Evolutionary conservation across 2,797 vertebrate species (phyloP).

Genomic region (Acanthurus leucopareius): DNA sequence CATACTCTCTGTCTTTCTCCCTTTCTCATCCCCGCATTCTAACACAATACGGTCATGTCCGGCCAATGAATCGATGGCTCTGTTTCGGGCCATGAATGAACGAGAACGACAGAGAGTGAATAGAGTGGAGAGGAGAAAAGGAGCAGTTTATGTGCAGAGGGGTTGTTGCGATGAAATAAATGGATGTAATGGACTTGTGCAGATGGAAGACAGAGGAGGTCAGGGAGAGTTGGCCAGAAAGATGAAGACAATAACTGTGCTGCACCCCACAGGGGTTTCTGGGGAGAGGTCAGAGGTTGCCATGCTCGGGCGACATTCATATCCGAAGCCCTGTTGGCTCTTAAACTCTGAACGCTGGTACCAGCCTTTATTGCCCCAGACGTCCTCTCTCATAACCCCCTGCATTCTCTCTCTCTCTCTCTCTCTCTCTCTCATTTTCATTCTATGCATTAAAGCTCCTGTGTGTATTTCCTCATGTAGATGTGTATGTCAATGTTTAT

Average conservation of each 20-base stretch:
- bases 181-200: constrained; percentile 72
- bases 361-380: constrained; percentile 69
- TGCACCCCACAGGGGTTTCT: constrained; percentile 70
- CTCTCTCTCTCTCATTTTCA: constrained; percentile 32
- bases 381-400: constrained; percentile 55
- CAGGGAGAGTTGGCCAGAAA: constrained; percentile 68
- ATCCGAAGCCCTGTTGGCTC: constrained; percentile 73
- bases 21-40: constrained; percentile 77
- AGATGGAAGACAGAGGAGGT: constrained; percentile 78
- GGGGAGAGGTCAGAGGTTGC: constrained; percentile 73
- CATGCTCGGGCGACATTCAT: constrained; percentile 76
- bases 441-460: constrained; percentile 2
- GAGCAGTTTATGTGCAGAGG: constrained; percentile 71
- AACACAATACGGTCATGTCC: constrained; percentile 77
- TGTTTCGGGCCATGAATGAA: constrained; percentile 78
- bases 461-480: not conserved
- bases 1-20: constrained; percentile 38
- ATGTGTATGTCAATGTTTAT: constrained; percentile 10
- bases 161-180: constrained; percentile 70
- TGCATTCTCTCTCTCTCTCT: constrained; percentile 38
- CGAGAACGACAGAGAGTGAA: constrained; percentile 56
- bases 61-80: constrained; percentile 80
- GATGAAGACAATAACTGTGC: constrained; percentile 74
- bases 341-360: constrained; percentile 70
- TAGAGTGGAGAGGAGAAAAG: constrained; percentile 55